Evolutionary conservation across 2,888 invertebrate species (phyloP), one percentile per base, ranked within the genome.

Genomic region (Agrilus biguttatus): DNA sequence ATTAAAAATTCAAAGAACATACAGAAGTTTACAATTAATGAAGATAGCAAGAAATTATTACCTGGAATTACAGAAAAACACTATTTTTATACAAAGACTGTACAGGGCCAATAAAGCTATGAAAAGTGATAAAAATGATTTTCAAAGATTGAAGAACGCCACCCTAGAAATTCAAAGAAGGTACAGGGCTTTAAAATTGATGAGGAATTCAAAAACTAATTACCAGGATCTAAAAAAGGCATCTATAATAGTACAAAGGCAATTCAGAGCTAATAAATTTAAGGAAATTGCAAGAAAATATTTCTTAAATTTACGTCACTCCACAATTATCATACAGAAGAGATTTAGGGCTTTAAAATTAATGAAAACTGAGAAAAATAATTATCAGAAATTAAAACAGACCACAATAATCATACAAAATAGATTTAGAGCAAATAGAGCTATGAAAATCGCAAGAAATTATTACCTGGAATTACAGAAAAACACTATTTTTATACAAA

Each of bases 221-320:
- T 53, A 45, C 45, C 2, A 17, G 28, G 10, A 21, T 14, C 19
- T 46, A 19, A 48, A 64, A 36, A 55, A 59, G 14, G 57, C 66
- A 12, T 62, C 67, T 21, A 56, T 71, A 12, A 48, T 51, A 2
- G 56, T 78, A 38, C 80, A 80, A 51, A 63, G 59, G 42, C 69
- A 64, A 59, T 68, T 71, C 53, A 68, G 70, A 50, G 70, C 72
- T 1, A 57, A 60, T 5, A 60, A 59, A 36, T 39, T 62, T 13
- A 70, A 69, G 59, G 63, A 58, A 40, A 52, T 52, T 37, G 58
- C 48, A 37, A 14, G 14, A 19, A 23, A 42, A 4, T 33, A 45
- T 2, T 53, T 45, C 44, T 8, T 45, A 35, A 12, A 37, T 10
- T 23, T 49, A 14, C 47, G 40, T 41, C 33, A 40, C 33, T 55